Evolutionary conservation across 2,888 invertebrate species (phyloP).

Genomic region (Limenitis camilla): DNA sequence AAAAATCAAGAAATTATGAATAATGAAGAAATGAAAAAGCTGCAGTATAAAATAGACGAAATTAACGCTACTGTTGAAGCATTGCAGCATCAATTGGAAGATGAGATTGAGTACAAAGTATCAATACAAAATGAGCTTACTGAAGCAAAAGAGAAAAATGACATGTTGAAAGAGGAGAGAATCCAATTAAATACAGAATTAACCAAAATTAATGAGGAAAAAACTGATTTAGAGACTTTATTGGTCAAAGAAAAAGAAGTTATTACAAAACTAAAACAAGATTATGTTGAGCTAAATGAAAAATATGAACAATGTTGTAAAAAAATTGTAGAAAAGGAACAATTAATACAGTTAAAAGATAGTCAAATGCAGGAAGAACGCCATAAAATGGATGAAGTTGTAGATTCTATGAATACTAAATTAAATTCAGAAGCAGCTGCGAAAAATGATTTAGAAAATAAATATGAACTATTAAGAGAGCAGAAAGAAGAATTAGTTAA

Average conservation of each 20-base stretch:
- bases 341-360: slow-evolving; percentile 27
- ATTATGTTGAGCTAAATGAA: slow-evolving; percentile 26
- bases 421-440: slow-evolving; percentile 26
- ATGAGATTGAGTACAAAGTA: slow-evolving; percentile 47
- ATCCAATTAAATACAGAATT: slow-evolving; percentile 12
- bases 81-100: slow-evolving; percentile 45
- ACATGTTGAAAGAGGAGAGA: slow-evolving; percentile 11
- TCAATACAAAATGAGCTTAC: slow-evolving; percentile 37
- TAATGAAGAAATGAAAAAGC: slow-evolving; percentile 37
- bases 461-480: slow-evolving; percentile 24
- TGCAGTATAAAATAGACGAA: slow-evolving; percentile 42
- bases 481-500: slow-evolving; percentile 33
- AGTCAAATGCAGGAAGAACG: slow-evolving; percentile 26
- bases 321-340: slow-evolving; percentile 30
- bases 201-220: not conserved
- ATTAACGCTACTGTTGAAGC: slow-evolving; percentile 39
- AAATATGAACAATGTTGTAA: slow-evolving; percentile 27
- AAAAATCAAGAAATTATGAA: slow-evolving; percentile 35
- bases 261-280: slow-evolving; percentile 26
- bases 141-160: slow-evolving; percentile 11
- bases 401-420: slow-evolving; percentile 26
- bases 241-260: slow-evolving; percentile 27
- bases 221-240: slow-evolving; percentile 6
- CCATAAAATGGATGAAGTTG: slow-evolving; percentile 26
- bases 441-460: slow-evolving; percentile 27